Percentiles rank a stretch among this genome's conserved stretches.
Evolutionary conservation across 1,140 invertebrate genomes (phyloP).

Genomic region (Thereuonema tuberculata): DNA sequence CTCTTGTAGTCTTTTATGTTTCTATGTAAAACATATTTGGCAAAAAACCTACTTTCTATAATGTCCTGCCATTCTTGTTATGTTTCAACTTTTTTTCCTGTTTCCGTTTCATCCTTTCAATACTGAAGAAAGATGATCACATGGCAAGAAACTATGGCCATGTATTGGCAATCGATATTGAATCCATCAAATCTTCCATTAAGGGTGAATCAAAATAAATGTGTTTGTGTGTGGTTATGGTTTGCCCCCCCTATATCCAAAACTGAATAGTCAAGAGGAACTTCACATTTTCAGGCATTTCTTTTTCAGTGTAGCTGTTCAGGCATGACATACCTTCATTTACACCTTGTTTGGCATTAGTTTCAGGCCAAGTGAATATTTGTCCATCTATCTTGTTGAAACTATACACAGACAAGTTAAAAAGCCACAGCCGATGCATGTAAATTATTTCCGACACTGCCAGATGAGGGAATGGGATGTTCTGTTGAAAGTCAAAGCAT

Average conservation of each 20-base stretch:
- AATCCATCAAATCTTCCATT: not conserved
- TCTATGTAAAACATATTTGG: no score
- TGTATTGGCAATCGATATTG: not conserved
- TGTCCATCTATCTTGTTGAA: not conserved
- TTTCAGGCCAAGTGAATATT: not conserved
- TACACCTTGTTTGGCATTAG: not conserved
- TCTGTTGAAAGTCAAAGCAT: slow-evolving; percentile 1
- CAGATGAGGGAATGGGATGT: not conserved
- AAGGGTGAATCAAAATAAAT: not conserved
- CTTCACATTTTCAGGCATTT: not conserved
- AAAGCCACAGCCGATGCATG: not conserved
- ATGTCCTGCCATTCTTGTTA: not conserved
- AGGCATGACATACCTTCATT: slow-evolving; percentile 2
- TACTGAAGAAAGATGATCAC: not conserved
- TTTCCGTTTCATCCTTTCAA: not conserved
- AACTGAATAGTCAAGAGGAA: no score
- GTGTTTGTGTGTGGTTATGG: not conserved
- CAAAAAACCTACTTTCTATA: not conserved
- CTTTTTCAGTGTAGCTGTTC: not conserved
- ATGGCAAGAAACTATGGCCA: not conserved
- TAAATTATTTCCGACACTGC: not conserved
- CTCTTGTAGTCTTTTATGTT: no score
- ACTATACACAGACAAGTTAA: not conserved
- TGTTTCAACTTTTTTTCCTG: not conserved
- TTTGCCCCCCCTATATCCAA: not conserved